Percentiles rank a stretch among this genome's conserved stretches.
These are phyloP conservation scores for Hydrotaea diabolus DNA, from an alignment of 2,888 invertebrate species.

Conservation along the genomic window DNA sequence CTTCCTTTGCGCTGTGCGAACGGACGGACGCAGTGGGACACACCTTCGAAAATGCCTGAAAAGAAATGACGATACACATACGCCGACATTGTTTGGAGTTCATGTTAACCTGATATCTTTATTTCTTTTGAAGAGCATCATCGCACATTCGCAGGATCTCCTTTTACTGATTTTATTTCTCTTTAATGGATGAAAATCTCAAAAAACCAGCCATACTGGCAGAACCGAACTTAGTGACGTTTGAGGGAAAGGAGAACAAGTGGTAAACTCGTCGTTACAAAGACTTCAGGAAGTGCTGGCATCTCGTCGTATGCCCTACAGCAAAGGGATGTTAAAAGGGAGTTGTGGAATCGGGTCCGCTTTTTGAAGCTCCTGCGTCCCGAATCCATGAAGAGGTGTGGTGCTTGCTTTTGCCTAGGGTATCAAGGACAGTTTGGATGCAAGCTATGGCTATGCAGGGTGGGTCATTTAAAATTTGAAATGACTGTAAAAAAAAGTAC, in stretches of 20 bases:
- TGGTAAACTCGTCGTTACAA: conserved; percentile 79
- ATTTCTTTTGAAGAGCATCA: conserved; percentile 71
- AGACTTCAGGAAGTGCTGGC: conserved; percentile 61
- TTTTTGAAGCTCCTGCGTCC: too few relatives aligned
- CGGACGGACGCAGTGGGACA: conserved; percentile 73
- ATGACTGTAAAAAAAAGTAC: too few relatives aligned
- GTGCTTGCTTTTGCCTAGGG: too few relatives aligned
- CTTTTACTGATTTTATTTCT: conserved; percentile 46
- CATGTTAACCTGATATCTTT: conserved; percentile 76
- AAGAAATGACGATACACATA: conserved; percentile 25
- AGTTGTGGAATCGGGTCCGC: too few relatives aligned
- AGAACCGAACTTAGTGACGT: neutral
- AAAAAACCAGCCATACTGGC: neutral
- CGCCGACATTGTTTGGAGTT: conserved; percentile 10
- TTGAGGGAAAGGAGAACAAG: conserved; percentile 74
- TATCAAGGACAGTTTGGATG: too few relatives aligned
- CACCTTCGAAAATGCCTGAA: conserved; percentile 72
- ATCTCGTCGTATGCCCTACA: neutral
- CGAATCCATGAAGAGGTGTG: too few relatives aligned
- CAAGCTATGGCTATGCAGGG: too few relatives aligned
- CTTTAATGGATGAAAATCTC: neutral
- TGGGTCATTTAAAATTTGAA: too few relatives aligned
- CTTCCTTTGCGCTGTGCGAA: conserved; percentile 17
- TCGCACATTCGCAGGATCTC: conserved; percentile 46
- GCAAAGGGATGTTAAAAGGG: too few relatives aligned